Base-by-base conservation (phyloP, 2,113 vertebrate genomes). In the Forbesichthys papilliferus region DNA sequence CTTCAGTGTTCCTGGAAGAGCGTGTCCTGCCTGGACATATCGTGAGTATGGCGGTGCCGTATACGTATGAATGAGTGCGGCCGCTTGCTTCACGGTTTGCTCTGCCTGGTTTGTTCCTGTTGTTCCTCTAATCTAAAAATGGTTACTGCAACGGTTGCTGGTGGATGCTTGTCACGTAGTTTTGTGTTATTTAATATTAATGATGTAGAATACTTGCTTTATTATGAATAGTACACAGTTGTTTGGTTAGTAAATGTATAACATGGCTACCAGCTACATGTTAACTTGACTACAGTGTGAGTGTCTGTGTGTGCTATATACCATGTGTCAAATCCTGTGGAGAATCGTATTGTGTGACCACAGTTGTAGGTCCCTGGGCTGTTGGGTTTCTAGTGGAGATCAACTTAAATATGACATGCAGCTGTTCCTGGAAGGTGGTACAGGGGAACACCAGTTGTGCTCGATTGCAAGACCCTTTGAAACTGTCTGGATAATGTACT, bases 1-100 rank as follows among this genome's bases (percentile, higher is more conserved):
- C 36, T 42, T 42, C 69, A 80, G 69, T 80, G 77, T 77, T 67
- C 57, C 74, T 61, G 33, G 61, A 71, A 77, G 79, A 74, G 47
- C 73, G 64, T 42, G 59, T 65, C 73, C 11, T 61, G 57, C 68
- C 81, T 77, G 69, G 73, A 86, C 79, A 1, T 53, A 57, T 64
- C 5, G 92, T 92, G 76, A 90, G 90, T 90, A 76, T 67, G 46
- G 33, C 3, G 33, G 9, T 34, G 9, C 3, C 27, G 27, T 1
- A 27, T n/a, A 5, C 6, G 27, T 27, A 27, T 27, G 27, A 27
- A 3, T 2, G 7, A 18, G 49, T 49, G 0, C 10, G n/a, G 36
- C 36, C 11, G 12, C 27, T 16, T 14, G 1, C 20, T n/a, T 27
- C n/a, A 3, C 36, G 4, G 9, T 9, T 51, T 48, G 36, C 9